Conservation (phyloP, 2,113 vertebrate species). For the Mellivora capensis region DNA sequence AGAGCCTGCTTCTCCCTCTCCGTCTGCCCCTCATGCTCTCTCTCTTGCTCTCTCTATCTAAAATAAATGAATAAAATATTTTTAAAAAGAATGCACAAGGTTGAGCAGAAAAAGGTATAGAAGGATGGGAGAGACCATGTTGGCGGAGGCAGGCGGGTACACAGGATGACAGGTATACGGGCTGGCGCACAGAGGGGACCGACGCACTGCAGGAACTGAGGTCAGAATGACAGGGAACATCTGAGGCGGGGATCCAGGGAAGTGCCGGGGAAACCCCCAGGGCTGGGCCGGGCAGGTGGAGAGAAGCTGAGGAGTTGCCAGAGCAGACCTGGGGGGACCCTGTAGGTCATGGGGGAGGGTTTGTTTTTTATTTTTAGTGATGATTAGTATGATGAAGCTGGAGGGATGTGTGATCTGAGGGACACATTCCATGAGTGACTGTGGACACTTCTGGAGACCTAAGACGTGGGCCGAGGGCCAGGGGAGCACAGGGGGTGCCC, state of each 20-base stretch:
- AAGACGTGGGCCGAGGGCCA: neutral
- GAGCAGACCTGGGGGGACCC: no score
- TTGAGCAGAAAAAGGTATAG: neutral
- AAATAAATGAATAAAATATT: no score
- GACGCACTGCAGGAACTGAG: neutral
- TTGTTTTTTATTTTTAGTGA: neutral
- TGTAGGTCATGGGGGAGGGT: accelerated
- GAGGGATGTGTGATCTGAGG: neutral
- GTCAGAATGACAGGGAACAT: neutral
- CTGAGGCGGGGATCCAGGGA: neutral
- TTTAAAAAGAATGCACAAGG: neutral
- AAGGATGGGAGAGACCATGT: neutral
- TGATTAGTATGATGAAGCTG: neutral
- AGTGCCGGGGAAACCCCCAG: neutral
- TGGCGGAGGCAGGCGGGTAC: accelerated
- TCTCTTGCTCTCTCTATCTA: no score
- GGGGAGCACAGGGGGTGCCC: neutral
- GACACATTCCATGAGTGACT: neutral
- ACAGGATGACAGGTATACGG: neutral
- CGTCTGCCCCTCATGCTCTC: no score
- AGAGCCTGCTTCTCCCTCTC: no score
- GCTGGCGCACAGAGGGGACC: no score
- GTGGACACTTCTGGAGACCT: neutral
- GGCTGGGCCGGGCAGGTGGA: no score
- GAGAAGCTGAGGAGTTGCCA: no score